Percentiles rank a stretch among this genome's conserved stretches.
These are phyloP conservation scores for Oceanites oceanicus DNA, from an alignment of 2,113 vertebrate species.

Conservation along the genomic window DNA sequence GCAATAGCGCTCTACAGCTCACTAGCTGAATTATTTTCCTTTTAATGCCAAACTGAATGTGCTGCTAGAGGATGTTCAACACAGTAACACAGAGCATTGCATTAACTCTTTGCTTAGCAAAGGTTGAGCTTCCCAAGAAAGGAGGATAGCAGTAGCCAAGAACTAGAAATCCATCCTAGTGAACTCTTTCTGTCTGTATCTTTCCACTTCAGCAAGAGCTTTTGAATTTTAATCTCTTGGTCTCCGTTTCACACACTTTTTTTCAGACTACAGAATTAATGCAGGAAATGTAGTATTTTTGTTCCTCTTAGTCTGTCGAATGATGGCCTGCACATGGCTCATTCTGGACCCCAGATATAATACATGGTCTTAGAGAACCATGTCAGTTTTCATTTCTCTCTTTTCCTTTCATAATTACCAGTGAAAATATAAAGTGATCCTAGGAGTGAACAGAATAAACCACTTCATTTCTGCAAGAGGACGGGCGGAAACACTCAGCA, in stretches of 20 bases:
- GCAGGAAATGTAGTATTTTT: neutral
- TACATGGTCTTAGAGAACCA: neutral
- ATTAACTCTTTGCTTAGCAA: neutral
- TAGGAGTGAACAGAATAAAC: neutral
- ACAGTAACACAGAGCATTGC: neutral
- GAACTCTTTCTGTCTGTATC: neutral
- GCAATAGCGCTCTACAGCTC: neutral
- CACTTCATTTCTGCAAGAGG: neutral
- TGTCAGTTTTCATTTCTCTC: neutral
- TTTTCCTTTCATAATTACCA: neutral
- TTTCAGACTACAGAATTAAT: neutral
- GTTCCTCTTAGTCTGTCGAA: neutral
- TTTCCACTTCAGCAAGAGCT: neutral
- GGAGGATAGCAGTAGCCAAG: neutral
- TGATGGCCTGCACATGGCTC: neutral
- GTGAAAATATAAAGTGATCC: neutral
- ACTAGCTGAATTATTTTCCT: slow-evolving; percentile 1
- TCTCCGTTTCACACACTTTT: neutral
- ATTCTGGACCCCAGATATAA: neutral
- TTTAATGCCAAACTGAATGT: neutral
- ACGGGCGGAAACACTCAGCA: neutral
- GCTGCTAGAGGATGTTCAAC: neutral
- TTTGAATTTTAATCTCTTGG: neutral
- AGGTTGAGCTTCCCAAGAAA: slow-evolving; percentile 5
- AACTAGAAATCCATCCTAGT: neutral